Evolutionary conservation across 1,140 invertebrate species (phyloP), one percentile per base, ranked within the genome.

Genomic region (Cherax destructor): DNA sequence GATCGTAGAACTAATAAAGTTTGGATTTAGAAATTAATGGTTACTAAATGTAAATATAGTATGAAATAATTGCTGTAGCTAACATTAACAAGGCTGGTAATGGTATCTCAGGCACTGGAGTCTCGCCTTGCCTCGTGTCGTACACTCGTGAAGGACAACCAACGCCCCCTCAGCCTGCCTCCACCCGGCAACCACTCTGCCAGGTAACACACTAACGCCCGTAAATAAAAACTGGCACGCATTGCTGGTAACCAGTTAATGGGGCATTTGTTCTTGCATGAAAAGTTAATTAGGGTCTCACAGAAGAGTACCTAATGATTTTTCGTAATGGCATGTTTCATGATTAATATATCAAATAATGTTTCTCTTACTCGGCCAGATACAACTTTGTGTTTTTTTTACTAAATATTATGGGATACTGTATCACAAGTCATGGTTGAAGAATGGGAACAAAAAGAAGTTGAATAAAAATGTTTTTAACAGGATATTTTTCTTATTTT

Each of bases 131-230:
- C 92, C 77, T 93, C 92, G 49, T 93, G 92, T 84, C 90, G 92
- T 77, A 93, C 92, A 56, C 88, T 93, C 76, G 92, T 93, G 86
- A 93, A 93, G 90, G 92, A 93, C 83, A 91, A 87, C 81, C 92
- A 93, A 72, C 92, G 92, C 56, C 92, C 92, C 83, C 74, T 93
- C 86, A 92, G 90, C 80, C 83, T 93, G 76, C 90, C 92, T 56
- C 86, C 92, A 59, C 91, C 92, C 49, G 92, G 92, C 89, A 93
- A 93, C 91, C 92, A 91, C 83, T 93, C 92, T 56, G 90, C 92
- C 90, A 93, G 92, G 92, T 93, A 88, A 93, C 89, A 90, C 89
- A 91, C 89, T 91, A 91, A 91, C 69, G n/a, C 88, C 61, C 50
- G 47, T 30, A 83, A 41, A 10, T 83, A 91, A n/a, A 18, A 21